Base-by-base conservation (phyloP, 2,113 vertebrate genomes). In the Holacanthus passer region DNA sequence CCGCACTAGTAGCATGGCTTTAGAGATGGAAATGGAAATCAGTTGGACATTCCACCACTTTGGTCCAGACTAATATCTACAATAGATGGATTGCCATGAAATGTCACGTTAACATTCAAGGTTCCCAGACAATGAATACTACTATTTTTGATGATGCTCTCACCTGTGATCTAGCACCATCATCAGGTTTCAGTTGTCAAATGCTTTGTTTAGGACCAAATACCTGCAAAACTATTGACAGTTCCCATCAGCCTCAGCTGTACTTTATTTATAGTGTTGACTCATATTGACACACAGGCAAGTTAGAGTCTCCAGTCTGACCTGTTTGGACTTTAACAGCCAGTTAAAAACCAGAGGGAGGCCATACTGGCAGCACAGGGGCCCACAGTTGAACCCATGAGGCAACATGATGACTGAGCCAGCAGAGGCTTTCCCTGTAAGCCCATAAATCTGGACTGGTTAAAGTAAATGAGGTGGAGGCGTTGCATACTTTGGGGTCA, bases 401-500 rank as follows among this genome's bases (percentile, higher is more conserved):
- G 17, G 27, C 27, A 11, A 59, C 55, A 68, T 14, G 14, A 43
- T 24, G 17, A 14, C 16, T 39, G 66, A 63, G 58, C 27, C 53
- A 60, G 55, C 12, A 14, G 2, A 20, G 62, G 41, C 20, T 56
- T 66, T 27, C 63, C 35, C 35, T 47, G n/a, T 76, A 31, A 55
- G 19, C 35, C 7, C 31, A 29, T 43, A 58, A 45, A 66, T 27
- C 27, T 17, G 31, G 16, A 17, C 1, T 31, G 27, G 22, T 37
- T 52, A 19, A 41, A n/a, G n/a, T 31, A 43, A 47, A 20, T 19
- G 4, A 69, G 43, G 47, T 13, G 8, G 16, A 27, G 47, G 4
- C 5, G 4, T 31, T 22, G 13, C 79, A 1, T 96, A 99, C 98
- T 95, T 98, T 97, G 12, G 96, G 96, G 79, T 98, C 96, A 0